Conservation (phyloP, 2,113 vertebrate genomes). For the Aegithalos caudatus region DNA sequence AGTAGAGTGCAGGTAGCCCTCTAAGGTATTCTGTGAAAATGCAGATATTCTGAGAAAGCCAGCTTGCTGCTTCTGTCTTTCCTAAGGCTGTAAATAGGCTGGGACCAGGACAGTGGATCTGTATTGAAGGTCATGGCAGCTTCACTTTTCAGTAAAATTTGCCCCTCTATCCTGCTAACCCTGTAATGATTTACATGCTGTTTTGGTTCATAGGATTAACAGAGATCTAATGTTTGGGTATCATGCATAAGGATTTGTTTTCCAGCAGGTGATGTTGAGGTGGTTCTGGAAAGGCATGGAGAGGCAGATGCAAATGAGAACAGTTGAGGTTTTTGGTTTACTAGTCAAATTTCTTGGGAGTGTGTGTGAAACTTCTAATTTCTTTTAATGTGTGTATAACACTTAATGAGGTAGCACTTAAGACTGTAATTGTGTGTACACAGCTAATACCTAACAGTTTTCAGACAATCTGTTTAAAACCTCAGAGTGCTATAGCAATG, state of each 20-base stretch:
- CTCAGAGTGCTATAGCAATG: neutral
- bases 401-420: neutral
- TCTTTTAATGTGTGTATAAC: neutral
- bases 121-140: neutral
- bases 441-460: neutral
- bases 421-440: neutral
- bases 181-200: neutral
- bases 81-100: neutral
- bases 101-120: neutral
- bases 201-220: neutral
- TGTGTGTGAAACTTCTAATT: neutral
- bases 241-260: neutral
- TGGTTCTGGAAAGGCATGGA: neutral
- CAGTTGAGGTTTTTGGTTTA: neutral
- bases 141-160: neutral
- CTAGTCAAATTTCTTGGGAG: neutral
- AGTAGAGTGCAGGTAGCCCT: neutral
- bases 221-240: neutral
- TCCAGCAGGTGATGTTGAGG: neutral
- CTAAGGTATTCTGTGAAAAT: neutral
- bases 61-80: neutral
- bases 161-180: neutral
- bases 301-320: neutral
- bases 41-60: neutral
- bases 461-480: constrained; percentile 9